phyloP scores from a whole-genome alignment of 2,888 invertebrate species.

The Sericinus montela region DNA sequence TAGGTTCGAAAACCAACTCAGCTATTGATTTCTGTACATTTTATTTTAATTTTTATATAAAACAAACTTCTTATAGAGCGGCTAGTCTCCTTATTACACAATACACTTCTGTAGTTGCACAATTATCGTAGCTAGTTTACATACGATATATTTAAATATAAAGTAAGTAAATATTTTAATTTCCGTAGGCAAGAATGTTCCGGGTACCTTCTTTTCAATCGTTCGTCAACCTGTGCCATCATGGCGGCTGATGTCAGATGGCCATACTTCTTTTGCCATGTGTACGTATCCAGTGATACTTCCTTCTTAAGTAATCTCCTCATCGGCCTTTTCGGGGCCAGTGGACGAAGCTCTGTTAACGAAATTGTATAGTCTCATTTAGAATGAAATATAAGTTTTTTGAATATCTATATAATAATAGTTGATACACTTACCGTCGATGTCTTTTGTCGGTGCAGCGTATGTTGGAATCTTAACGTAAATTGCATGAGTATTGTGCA shows the following conservation, averaged over 20 bases:
- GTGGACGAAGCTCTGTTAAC: slow-evolving; percentile 82
- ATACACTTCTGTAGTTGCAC: too few species aligned
- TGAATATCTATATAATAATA: not conserved
- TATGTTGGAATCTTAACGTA: slow-evolving; percentile 91
- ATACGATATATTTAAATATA: too few species aligned
- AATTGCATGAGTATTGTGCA: slow-evolving; percentile 94
- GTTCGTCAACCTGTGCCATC: slow-evolving; percentile 90
- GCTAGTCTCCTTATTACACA: too few species aligned
- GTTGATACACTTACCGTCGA: slow-evolving; percentile 78
- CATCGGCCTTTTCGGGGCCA: slow-evolving; percentile 88
- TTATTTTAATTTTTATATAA: too few species aligned
- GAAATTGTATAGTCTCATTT: not conserved
- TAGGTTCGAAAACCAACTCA: too few species aligned
- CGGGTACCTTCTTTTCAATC: slow-evolving; percentile 84
- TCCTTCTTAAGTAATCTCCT: slow-evolving; percentile 89
- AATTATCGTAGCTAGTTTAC: too few species aligned
- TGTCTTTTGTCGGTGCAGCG: slow-evolving; percentile 86
- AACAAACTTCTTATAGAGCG: too few species aligned
- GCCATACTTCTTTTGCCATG: slow-evolving; percentile 93
- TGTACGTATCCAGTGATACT: slow-evolving; percentile 91
- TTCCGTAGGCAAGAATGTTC: too few species aligned
- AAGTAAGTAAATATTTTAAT: too few species aligned
- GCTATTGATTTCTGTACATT: too few species aligned
- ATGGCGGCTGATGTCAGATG: slow-evolving; percentile 89
- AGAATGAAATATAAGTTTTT: not conserved